Evolutionary conservation across 2,888 invertebrate species (phyloP), one percentile per base, ranked within the genome.

Genomic region (Eurytoma adleriae): DNA sequence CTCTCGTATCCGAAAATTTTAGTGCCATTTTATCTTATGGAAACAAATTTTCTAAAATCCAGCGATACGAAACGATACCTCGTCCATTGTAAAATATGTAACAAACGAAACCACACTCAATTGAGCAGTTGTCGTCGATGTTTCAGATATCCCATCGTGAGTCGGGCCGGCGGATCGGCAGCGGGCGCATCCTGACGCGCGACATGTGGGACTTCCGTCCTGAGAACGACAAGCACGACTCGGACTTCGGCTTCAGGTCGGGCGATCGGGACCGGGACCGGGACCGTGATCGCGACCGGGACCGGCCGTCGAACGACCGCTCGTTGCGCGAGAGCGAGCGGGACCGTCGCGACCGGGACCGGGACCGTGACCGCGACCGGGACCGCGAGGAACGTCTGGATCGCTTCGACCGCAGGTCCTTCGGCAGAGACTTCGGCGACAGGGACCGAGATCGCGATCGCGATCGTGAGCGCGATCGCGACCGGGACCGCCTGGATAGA

Each of bases 181-280:
- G 97, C 86, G 97, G 97, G 0, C 94, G 97, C 13, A 94, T 97
- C 82, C 92, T 95, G 91, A 93, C 95, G 82, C 62, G 62, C 50
- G 94, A 94, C 87, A 92, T 93, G 88, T 93, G 93, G 93, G 93
- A 93, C 85, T 91, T 91, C 78, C 86, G 91, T 69, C 84, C 88
- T 48, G 91, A 91, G 52, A 87, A 87, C 74, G 90, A 90, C 18
- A 90, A 90, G 78, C 84, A 88, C 18, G 90, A 90, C 67, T 86
- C 90, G 10, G 90, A 91, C 68, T 90, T 86, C 81, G 87, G 85
- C 54, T 91, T 89, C 81, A 87, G 91, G 54, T 83, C 89, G 24
- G 85, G 87, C 14, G 74, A 85, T 61, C 83, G 89, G 54, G 86
- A 88, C 50, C 87, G 89, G 70, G 87, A 89, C 48, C 85, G 88